Evolutionary conservation across 2,797 vertebrate genomes (phyloP).

Genomic region (Rousettus madagascariensis): DNA sequence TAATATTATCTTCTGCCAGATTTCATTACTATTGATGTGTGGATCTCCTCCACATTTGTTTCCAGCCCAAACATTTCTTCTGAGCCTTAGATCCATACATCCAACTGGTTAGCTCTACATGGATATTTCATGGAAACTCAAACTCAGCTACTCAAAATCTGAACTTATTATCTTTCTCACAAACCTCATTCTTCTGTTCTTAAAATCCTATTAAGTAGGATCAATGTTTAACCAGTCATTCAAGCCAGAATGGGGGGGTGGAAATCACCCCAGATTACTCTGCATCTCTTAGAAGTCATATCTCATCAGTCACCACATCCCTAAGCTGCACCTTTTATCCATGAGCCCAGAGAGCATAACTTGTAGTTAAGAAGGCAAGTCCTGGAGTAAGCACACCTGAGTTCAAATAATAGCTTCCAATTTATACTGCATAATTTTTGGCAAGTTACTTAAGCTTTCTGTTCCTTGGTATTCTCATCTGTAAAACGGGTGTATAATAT

Average conservation of each 20-base stretch:
- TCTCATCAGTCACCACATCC: background rate
- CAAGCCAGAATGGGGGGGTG: background rate
- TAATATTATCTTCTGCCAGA: background rate
- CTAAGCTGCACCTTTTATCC: background rate
- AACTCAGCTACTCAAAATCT: background rate
- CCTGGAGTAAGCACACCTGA: background rate
- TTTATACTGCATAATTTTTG: background rate
- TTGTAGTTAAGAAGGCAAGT: background rate
- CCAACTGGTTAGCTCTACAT: background rate
- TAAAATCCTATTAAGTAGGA: background rate
- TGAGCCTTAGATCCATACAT: background rate
- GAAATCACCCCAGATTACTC: background rate
- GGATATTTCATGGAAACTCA: background rate
- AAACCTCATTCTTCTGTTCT: background rate
- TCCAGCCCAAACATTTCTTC: background rate
- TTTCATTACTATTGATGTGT: background rate
- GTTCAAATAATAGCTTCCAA: constrained; percentile 10
- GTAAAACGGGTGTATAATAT: background rate
- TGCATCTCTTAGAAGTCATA: background rate
- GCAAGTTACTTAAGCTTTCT: constrained; percentile 23
- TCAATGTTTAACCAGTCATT: background rate
- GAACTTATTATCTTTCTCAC: background rate
- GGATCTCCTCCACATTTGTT: background rate
- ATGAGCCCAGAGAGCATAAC: constrained; percentile 22
- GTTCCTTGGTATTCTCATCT: background rate